Evolutionary conservation across 2,797 vertebrate species (phyloP).

Genomic region (Meriones psammophilus): DNA sequence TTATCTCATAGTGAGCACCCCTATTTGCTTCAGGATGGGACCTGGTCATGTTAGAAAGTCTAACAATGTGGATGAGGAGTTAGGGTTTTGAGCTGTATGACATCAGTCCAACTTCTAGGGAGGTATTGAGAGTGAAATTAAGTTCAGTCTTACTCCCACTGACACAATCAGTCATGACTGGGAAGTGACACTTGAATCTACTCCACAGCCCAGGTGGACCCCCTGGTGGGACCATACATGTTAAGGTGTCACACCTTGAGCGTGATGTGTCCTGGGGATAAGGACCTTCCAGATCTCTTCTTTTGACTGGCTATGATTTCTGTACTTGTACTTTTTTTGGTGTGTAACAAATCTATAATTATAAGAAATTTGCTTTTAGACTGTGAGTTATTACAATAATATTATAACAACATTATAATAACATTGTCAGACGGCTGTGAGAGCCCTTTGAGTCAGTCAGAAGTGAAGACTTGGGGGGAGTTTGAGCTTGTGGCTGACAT

Average conservation of each 20-base stretch:
- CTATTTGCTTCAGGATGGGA: neutral
- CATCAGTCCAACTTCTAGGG: neutral
- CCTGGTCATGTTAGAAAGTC: neutral
- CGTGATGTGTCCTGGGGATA: neutral
- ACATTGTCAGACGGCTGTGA: neutral
- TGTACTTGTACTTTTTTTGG: neutral
- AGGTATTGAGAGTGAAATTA: neutral
- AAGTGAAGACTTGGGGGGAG: neutral
- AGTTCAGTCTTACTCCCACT: neutral
- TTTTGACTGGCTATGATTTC: too few relatives aligned
- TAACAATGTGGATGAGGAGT: neutral
- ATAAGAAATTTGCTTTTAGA: neutral
- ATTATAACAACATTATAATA: neutral
- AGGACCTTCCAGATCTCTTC: neutral
- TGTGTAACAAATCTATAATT: neutral
- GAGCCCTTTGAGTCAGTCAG: neutral
- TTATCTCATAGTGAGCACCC: neutral
- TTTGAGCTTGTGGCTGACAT: neutral
- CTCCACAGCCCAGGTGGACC: neutral
- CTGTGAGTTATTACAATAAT: neutral
- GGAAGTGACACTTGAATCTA: neutral
- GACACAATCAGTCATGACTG: neutral
- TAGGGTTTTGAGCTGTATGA: neutral
- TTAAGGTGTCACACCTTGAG: neutral
- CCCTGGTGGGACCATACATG: neutral